Evolutionary conservation across 2,797 vertebrate genomes (phyloP).

Genomic region (Falco cherrug): DNA sequence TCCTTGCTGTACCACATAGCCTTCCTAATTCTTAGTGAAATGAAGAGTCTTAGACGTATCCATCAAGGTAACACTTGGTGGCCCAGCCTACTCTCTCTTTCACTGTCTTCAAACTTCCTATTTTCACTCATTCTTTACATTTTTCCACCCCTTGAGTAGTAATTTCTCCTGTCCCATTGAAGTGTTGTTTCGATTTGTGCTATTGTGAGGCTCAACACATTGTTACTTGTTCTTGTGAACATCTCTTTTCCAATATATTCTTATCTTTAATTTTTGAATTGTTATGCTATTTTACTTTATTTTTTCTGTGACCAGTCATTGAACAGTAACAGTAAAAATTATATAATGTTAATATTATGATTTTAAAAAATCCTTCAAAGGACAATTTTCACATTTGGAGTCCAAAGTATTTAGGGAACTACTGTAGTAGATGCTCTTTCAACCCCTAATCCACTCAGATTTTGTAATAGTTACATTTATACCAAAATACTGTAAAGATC

Average conservation of each 20-base stretch:
- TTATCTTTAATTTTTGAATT: background rate
- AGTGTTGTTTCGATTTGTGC: background rate
- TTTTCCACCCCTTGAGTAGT: background rate
- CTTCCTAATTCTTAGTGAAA: background rate
- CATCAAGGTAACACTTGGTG: background rate
- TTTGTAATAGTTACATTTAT: background rate
- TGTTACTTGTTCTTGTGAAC: background rate
- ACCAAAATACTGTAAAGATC: background rate
- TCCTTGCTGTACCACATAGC: background rate
- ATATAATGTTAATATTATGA: background rate
- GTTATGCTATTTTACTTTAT: background rate
- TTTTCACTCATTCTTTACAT: background rate
- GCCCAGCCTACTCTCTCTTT: background rate
- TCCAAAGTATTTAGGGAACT: background rate
- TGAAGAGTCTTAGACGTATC: background rate
- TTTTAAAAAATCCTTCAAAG: background rate
- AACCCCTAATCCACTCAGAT: background rate
- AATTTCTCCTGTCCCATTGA: background rate
- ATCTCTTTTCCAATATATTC: background rate
- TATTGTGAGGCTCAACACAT: background rate
- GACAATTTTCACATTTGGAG: background rate
- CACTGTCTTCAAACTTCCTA: background rate
- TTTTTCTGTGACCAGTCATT: background rate
- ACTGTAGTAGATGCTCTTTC: background rate
- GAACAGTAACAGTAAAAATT: background rate